Evolutionary conservation across 2,113 vertebrate genomes (phyloP).

Genomic region (Semicossyphus pulcher): DNA sequence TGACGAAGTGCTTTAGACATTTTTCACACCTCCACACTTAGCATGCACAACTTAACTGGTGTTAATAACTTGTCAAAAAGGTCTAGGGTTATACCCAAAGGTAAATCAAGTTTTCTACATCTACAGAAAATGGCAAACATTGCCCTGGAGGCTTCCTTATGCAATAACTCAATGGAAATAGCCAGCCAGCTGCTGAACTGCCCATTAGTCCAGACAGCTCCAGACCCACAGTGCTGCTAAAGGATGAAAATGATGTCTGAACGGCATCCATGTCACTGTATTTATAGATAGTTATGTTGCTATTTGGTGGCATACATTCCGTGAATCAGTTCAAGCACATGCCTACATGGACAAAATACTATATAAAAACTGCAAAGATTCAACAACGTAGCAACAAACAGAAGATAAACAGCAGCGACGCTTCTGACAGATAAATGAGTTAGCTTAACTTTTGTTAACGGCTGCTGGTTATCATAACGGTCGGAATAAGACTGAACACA

Average conservation of each 20-base stretch:
- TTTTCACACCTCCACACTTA: too few species aligned
- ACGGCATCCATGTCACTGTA: constrained; percentile 52
- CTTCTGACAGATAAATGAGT: constrained; percentile 7
- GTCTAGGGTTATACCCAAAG: too few species aligned
- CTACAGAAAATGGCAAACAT: neutral
- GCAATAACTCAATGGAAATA: neutral
- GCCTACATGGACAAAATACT: constrained; percentile 12
- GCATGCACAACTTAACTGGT: too few species aligned
- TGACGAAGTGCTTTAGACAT: too few species aligned
- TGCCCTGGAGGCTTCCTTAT: too few species aligned
- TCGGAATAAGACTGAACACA: neutral
- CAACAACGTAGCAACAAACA: neutral
- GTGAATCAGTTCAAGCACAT: constrained; percentile 34
- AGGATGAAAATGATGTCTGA: constrained; percentile 30
- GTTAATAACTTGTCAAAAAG: too few species aligned
- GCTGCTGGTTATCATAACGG: constrained; percentile 44
- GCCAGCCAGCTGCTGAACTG: constrained; percentile 8
- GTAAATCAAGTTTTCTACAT: neutral
- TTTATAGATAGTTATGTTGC: constrained; percentile 58
- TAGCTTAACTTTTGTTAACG: constrained; percentile 54
- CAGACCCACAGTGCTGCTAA: constrained; percentile 7
- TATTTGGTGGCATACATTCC: constrained; percentile 45
- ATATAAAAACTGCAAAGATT: constrained; percentile 4
- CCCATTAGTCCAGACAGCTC: constrained; percentile 3
- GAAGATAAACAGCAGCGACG: neutral